Conservation (phyloP, 2,113 vertebrate species). For the Sorex araneus region DNA sequence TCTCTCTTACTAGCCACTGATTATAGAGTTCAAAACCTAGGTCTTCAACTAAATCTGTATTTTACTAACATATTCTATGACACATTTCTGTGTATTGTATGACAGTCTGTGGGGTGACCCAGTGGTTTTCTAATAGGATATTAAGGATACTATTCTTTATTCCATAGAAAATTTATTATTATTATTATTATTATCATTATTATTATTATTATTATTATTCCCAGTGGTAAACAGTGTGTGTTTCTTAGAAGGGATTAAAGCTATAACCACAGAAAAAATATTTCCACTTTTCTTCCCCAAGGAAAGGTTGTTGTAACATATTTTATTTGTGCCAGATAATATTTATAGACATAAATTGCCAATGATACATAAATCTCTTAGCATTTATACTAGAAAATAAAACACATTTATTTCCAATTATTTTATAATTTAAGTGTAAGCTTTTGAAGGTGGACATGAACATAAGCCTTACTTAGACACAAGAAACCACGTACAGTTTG, state of each 20-base stretch:
- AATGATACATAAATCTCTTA: background rate
- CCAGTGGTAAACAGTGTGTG: slow-evolving; percentile 49
- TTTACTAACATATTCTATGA: slow-evolving; percentile 35
- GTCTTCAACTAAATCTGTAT: slow-evolving; percentile 45
- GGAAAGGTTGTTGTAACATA: background rate
- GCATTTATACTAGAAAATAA: background rate
- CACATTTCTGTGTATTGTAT: background rate
- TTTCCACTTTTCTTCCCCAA: slow-evolving; percentile 55
- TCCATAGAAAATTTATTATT: slow-evolving; percentile 10
- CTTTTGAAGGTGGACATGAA: background rate
- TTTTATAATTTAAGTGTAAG: slow-evolving; percentile 49
- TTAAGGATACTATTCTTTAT: slow-evolving; percentile 42
- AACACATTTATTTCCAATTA: slow-evolving; percentile 49
- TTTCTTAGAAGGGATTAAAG: slow-evolving; percentile 38
- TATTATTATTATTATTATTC: slow-evolving; percentile 30
- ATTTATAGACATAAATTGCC: slow-evolving; percentile 23
- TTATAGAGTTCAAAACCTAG: background rate
- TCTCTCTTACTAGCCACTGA: background rate
- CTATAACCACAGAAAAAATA: slow-evolving; percentile 56
- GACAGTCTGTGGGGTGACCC: slow-evolving; percentile 16
- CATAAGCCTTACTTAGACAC: background rate
- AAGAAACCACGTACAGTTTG: slow-evolving; percentile 1
- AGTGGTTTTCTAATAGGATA: background rate
- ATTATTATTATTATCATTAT: slow-evolving; percentile 20
- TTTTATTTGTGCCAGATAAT: background rate